These are phyloP conservation scores for Philopedon plagiatum DNA, from an alignment of 2,888 invertebrate genomes.

Conservation along the genomic window DNA sequence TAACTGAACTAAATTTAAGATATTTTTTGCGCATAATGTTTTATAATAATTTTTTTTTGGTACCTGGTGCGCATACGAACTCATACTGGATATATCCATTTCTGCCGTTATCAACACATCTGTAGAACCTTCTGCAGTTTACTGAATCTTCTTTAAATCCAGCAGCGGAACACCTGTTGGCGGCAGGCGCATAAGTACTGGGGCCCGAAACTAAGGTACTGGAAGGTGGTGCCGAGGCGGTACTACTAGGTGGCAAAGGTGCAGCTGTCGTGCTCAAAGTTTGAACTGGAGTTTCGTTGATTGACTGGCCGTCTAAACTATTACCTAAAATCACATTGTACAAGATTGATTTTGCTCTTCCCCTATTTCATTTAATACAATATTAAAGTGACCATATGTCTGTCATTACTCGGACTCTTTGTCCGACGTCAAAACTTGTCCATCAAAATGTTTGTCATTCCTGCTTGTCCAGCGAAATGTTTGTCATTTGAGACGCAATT, in stretches of 20 bases:
- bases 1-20: not conserved
- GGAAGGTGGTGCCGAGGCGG: slow-evolving; percentile 40
- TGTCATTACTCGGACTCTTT: too few relatives aligned
- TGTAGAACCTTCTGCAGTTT: slow-evolving; percentile 83
- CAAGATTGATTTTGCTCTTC: too few relatives aligned
- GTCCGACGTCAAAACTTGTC: too few relatives aligned
- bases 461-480: too few relatives aligned
- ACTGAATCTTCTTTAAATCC: slow-evolving; percentile 81
- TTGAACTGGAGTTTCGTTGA: slow-evolving; percentile 21
- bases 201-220: slow-evolving; percentile 39
- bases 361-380: too few relatives aligned
- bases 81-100: slow-evolving; percentile 77
- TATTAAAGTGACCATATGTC: too few relatives aligned
- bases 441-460: too few relatives aligned
- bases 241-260: slow-evolving; percentile 48
- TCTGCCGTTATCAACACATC: slow-evolving; percentile 78
- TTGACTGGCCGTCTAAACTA: not conserved
- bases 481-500: too few relatives aligned
- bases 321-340: slow-evolving; percentile 25
- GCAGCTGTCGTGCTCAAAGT: slow-evolving; percentile 32
- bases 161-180: slow-evolving; percentile 61
- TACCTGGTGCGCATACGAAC: slow-evolving; percentile 77
- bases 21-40: not conserved
- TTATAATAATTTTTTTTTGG: not conserved
- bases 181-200: slow-evolving; percentile 49